Evolutionary conservation across 2,888 invertebrate genomes (phyloP).

Genomic region (Chouioia cunea): DNA sequence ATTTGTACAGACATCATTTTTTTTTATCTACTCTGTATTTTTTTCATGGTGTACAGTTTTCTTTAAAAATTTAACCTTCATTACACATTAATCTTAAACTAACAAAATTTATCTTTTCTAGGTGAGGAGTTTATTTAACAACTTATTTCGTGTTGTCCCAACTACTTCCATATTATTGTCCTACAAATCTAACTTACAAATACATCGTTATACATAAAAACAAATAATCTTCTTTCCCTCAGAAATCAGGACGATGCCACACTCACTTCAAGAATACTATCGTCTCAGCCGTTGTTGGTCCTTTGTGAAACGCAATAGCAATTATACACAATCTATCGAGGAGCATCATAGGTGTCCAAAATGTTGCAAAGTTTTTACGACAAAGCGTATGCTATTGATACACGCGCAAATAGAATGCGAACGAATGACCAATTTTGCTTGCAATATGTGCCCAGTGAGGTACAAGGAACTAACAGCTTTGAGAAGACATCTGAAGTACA

Average conservation of each 20-base stretch:
- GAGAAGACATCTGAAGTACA: conserved; percentile 53
- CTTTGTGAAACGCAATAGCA: not conserved
- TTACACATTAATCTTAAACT: too few species aligned
- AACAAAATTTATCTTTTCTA: too few species aligned
- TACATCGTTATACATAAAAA: too few species aligned
- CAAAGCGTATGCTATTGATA: conserved; percentile 55
- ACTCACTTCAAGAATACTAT: conserved; percentile 37
- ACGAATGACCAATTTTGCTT: conserved; percentile 55
- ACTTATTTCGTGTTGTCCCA: too few species aligned
- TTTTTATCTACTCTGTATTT: too few species aligned
- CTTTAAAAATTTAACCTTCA: too few species aligned
- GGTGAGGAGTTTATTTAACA: too few species aligned
- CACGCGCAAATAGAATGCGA: conserved; percentile 82
- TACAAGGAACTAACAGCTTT: conserved; percentile 54
- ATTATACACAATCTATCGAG: not conserved
- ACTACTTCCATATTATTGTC: too few species aligned
- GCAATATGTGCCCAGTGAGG: conserved; percentile 51
- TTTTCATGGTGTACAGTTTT: too few species aligned
- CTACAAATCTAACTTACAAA: too few species aligned
- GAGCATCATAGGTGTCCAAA: conserved; percentile 7
- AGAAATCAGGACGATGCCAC: not conserved
- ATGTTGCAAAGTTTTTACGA: conserved; percentile 5
- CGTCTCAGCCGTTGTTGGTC: conserved; percentile 40
- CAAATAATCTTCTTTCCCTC: too few species aligned
- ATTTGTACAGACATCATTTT: too few species aligned